Conservation (phyloP, 92 coral and sea anemone species). For the Metridium senile region DNA sequence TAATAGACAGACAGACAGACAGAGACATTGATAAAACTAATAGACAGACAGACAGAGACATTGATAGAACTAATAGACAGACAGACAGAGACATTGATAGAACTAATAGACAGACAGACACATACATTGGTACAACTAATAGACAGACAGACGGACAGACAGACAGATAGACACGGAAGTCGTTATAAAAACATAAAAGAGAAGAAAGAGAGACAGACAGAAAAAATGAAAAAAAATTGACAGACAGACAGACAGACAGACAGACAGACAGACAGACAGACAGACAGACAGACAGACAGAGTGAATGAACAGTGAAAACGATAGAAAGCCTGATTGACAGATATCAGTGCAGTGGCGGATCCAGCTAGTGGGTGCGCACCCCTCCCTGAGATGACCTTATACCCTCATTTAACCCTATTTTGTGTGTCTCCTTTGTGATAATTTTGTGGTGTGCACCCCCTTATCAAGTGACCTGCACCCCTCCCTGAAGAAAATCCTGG, state of each 20-base stretch:
- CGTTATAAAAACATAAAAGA: too few relatives aligned
- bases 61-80: not conserved
- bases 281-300: conserved; percentile 7
- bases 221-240: not conserved
- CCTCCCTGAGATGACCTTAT: too few relatives aligned
- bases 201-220: not conserved
- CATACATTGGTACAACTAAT: not conserved
- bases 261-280: not conserved
- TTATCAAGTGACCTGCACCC: too few relatives aligned
- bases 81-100: not conserved
- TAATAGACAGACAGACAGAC: conserved; percentile 5
- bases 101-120: not conserved
- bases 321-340: not conserved
- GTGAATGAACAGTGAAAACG: not conserved
- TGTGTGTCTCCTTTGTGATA: too few relatives aligned
- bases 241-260: not conserved
- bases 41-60: too few relatives aligned
- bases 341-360: too few relatives aligned
- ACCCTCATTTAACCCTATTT: too few relatives aligned
- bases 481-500: too few relatives aligned
- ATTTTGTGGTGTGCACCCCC: too few relatives aligned
- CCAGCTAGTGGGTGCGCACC: too few relatives aligned
- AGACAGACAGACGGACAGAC: not conserved
- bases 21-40: too few relatives aligned
- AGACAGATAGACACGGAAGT: too few relatives aligned